Conservation (phyloP, 2,888 invertebrate species). For the Miltochrista miniata region DNA sequence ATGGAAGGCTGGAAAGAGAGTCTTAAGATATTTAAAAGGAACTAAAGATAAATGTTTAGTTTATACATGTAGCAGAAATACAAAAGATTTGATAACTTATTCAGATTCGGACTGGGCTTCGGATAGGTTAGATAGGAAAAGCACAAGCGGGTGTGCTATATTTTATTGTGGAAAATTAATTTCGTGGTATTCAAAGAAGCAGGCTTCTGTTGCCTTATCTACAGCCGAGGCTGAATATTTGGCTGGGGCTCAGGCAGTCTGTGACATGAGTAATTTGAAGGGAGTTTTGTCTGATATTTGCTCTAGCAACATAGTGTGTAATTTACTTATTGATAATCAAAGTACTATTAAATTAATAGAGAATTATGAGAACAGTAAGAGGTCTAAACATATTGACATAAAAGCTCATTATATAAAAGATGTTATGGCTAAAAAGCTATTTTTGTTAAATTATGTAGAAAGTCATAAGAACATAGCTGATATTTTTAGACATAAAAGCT, state of each 20-base stretch:
- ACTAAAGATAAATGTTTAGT: neutral
- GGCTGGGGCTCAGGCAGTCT: neutral
- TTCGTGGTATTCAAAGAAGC: neutral
- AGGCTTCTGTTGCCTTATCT: neutral
- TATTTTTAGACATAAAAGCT: no score
- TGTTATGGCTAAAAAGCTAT: no score
- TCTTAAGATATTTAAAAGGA: slow-evolving; percentile 1
- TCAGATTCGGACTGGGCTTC: slow-evolving; percentile 7
- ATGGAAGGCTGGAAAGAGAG: slow-evolving; percentile 2
- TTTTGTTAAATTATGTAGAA: no score
- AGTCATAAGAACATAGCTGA: no score
- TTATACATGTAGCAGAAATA: neutral
- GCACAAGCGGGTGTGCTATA: neutral
- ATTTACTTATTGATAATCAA: neutral
- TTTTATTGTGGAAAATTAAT: neutral
- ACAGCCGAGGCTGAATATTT: slow-evolving; percentile 1
- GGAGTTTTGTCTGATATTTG: neutral
- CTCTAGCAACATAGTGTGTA: neutral
- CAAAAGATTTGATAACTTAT: neutral
- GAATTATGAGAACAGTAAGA: neutral
- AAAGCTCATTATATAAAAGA: no score
- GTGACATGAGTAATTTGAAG: neutral
- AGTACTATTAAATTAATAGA: slow-evolving; percentile 1
- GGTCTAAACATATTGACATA: neutral
- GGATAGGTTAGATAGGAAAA: neutral